phyloP scores from a whole-genome alignment of 30 jellyfish, hydroid and myxozoan genomes.

The Mastigias papua region DNA sequence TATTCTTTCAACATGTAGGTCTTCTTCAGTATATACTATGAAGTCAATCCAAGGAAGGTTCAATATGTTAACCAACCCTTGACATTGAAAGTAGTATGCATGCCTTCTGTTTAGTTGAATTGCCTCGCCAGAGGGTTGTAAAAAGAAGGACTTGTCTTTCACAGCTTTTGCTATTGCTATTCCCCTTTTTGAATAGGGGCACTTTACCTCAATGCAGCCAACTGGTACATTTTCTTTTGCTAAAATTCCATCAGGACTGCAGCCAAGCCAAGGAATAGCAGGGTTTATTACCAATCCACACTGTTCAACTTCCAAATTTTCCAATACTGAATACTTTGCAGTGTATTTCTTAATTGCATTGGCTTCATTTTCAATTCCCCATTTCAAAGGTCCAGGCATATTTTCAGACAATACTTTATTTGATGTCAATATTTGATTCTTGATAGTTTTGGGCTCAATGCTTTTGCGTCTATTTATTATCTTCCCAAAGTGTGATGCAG shows the following conservation, averaged over 20 bases:
- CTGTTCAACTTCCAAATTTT: too few species aligned
- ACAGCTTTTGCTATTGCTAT: too few species aligned
- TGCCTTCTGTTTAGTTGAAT: slow-evolving; percentile 50
- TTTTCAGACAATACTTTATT: too few species aligned
- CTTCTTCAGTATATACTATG: slow-evolving; percentile 49
- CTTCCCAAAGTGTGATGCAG: slow-evolving; percentile 63
- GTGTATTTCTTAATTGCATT: too few species aligned
- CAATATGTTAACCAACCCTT: slow-evolving; percentile 54
- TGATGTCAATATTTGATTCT: slow-evolving; percentile 5
- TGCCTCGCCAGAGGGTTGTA: slow-evolving; percentile 6
- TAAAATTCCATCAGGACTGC: slow-evolving; percentile 13
- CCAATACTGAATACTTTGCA: too few species aligned
- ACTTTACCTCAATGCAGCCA: too few species aligned
- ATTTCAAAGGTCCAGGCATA: too few species aligned
- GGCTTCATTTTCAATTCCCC: too few species aligned
- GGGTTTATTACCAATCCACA: too few species aligned
- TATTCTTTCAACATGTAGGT: slow-evolving; percentile 54
- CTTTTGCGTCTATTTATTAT: slow-evolving; percentile 39
- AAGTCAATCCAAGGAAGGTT: slow-evolving; percentile 63
- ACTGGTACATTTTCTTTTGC: too few species aligned
- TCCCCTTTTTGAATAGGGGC: too few species aligned
- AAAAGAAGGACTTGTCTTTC: slow-evolving; percentile 56
- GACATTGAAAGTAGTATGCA: slow-evolving; percentile 52
- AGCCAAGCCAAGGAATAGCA: too few species aligned
- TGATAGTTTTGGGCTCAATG: slow-evolving; percentile 47